Evolutionary conservation across 2,113 vertebrate genomes (phyloP).

Genomic region (Pedetes capensis): DNA sequence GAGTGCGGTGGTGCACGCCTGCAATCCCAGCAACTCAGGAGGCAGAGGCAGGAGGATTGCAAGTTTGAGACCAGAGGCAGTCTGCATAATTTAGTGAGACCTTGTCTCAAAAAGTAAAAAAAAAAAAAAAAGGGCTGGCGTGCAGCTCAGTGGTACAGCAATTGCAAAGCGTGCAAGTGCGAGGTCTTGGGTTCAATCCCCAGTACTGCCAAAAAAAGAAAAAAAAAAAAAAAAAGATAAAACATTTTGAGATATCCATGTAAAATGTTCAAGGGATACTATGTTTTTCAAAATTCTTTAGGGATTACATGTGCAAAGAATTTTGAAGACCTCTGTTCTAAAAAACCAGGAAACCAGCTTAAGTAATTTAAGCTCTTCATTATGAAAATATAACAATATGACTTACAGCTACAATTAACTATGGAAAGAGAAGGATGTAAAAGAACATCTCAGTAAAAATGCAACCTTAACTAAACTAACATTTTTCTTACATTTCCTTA

Average conservation of each 20-base stretch:
- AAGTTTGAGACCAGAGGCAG: not conserved
- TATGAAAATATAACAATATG: conserved; percentile 10
- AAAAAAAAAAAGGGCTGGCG: too few relatives aligned
- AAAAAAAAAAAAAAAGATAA: not conserved
- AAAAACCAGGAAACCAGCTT: not conserved
- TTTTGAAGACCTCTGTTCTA: not conserved
- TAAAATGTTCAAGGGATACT: not conserved
- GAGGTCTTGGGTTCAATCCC: not conserved
- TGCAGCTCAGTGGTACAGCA: not conserved
- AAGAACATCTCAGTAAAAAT: conserved; percentile 44
- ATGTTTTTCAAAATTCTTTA: conserved; percentile 45
- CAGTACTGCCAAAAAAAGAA: too few relatives aligned
- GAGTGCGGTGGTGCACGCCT: not conserved
- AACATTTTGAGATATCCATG: not conserved
- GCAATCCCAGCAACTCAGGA: not conserved
- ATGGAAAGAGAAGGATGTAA: conserved; percentile 33
- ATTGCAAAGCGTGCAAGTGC: too few relatives aligned
- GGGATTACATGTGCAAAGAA: conserved; percentile 1
- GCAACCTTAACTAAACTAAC: not conserved
- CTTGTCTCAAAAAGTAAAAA: too few relatives aligned
- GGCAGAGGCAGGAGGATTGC: not conserved
- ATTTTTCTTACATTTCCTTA: conserved; percentile 51
- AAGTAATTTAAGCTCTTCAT: conserved; percentile 33
- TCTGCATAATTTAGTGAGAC: not conserved
- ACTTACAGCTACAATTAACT: conserved; percentile 30